A percentile compares a stretch with the other conserved stretches of the same genome.
phyloP scores from a whole-genome alignment of 2,113 vertebrate species.

The Agapornis roseicollis region DNA sequence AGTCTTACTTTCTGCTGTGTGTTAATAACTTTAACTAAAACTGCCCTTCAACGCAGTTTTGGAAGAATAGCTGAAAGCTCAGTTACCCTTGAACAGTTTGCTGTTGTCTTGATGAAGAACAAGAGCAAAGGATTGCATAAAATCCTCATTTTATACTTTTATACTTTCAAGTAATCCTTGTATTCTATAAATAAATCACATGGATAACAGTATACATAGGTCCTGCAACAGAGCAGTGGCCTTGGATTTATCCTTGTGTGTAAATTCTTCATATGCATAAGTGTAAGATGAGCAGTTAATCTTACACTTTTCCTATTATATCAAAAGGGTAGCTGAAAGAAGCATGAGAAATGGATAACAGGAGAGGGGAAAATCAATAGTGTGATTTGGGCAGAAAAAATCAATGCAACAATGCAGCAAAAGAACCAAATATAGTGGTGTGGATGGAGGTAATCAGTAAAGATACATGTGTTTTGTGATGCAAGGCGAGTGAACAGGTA shows the following conservation, averaged over 20 bases:
- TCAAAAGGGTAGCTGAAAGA: not conserved
- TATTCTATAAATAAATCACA: not conserved
- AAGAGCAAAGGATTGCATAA: not conserved
- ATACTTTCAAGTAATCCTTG: not conserved
- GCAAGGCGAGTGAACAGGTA: not conserved
- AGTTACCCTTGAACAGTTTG: not conserved
- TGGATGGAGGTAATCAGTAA: not conserved
- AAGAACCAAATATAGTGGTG: not conserved
- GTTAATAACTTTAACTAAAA: not conserved
- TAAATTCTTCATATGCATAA: not conserved
- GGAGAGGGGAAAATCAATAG: conserved; percentile 9
- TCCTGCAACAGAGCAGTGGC: not conserved
- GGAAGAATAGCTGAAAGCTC: not conserved
- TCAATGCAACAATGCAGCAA: conserved; percentile 31
- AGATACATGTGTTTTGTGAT: not conserved
- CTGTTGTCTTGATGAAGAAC: not conserved
- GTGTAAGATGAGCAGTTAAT: not conserved
- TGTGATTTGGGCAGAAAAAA: conserved; percentile 13
- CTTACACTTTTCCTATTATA: not conserved
- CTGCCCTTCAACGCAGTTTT: not conserved
- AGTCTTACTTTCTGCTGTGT: not conserved
- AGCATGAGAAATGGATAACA: not conserved
- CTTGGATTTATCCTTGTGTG: not conserved
- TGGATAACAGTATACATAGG: not conserved
- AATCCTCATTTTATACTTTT: not conserved